Percentiles rank a stretch among this genome's conserved stretches.
Evolutionary conservation across 2,888 invertebrate species (phyloP).

Genomic region (Bursaphelenchus okinawaensis): DNA sequence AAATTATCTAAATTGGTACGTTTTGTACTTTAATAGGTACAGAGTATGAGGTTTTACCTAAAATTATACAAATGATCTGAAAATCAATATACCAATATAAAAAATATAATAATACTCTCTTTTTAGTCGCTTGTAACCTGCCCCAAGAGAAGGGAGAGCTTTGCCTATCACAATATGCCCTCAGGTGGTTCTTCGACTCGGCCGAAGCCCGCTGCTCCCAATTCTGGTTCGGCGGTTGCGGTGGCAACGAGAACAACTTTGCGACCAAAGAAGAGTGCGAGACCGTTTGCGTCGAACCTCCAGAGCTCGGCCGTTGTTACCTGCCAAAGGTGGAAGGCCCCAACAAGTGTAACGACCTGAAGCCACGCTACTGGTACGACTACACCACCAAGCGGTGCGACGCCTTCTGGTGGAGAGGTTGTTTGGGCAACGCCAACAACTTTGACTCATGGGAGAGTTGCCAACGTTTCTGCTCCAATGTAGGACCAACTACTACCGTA

Average conservation of each 20-base stretch:
- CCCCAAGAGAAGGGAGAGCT: conserved; percentile 51
- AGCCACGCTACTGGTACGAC: conserved; percentile 52
- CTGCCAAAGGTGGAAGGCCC: conserved; percentile 55
- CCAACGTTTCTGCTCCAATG: conserved; percentile 41
- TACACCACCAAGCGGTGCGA: conserved; percentile 46
- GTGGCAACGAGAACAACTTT: conserved; percentile 69
- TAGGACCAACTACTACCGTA: conserved; percentile 25
- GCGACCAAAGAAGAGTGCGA: conserved; percentile 46
- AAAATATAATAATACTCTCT: not conserved
- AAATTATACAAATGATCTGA: not conserved
- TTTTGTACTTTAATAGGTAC: not conserved
- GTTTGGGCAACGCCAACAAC: conserved; percentile 55
- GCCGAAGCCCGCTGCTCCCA: conserved; percentile 68
- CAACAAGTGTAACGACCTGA: conserved; percentile 44
- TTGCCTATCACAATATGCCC: conserved; percentile 49
- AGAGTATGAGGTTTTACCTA: not conserved
- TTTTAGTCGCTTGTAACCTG: conserved; percentile 41
- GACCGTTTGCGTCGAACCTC: conserved; percentile 50
- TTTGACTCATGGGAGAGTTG: conserved; percentile 53
- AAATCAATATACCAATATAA: no score
- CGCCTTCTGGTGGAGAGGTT: conserved; percentile 57
- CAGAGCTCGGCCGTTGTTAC: conserved; percentile 50
- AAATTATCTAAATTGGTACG: not conserved
- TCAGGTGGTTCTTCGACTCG: conserved; percentile 73
- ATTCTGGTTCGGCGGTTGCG: conserved; percentile 82